Evolutionary conservation across 2,113 vertebrate genomes (phyloP).

Genomic region (Gracilinanus agilis): DNA sequence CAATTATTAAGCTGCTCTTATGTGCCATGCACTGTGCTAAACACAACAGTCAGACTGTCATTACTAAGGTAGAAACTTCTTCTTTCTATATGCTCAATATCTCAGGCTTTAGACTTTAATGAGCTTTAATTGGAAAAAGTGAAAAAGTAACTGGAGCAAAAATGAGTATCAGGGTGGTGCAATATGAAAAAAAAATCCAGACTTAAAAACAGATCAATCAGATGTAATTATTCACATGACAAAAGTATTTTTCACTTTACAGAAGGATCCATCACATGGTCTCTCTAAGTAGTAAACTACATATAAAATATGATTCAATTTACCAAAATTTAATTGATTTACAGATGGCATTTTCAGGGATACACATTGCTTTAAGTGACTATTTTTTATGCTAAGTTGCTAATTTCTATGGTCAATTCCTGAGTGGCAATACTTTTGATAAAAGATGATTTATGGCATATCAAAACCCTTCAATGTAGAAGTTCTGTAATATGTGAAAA

Average conservation of each 20-base stretch:
- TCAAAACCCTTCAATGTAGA: not conserved
- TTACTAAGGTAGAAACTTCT: not conserved
- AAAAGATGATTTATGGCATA: not conserved
- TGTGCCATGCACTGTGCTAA: not conserved
- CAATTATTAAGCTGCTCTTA: not conserved
- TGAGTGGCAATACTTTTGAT: not conserved
- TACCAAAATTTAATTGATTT: not conserved
- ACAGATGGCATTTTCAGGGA: not conserved
- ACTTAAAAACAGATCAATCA: not conserved
- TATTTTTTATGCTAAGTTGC: not conserved
- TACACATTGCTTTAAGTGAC: not conserved
- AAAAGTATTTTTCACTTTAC: not conserved
- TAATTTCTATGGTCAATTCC: not conserved
- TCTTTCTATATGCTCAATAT: not conserved
- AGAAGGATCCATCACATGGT: not conserved
- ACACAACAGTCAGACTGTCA: not conserved
- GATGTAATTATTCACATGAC: constrained; percentile 5
- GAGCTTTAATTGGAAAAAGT: not conserved
- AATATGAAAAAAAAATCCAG: not conserved
- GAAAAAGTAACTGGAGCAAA: not conserved
- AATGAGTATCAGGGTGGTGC: not conserved
- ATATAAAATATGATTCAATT: constrained; percentile 1
- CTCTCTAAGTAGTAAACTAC: not conserved
- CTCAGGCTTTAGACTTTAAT: not conserved
- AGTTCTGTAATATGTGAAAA: not conserved